Conservation (phyloP, 2,888 invertebrate genomes). For the Aspidiotus destructor region DNA sequence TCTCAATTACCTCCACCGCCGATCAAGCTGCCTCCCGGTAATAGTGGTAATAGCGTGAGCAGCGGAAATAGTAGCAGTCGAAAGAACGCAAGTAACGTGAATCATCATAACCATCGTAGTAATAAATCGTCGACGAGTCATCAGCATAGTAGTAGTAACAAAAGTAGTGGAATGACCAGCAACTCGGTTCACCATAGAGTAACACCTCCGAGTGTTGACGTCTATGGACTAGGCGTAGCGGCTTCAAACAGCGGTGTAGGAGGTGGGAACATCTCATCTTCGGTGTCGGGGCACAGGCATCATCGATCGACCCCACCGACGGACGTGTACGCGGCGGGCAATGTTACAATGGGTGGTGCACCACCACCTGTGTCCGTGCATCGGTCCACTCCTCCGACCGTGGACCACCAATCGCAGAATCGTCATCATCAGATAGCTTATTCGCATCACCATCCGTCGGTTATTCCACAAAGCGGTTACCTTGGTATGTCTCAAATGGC, state of each 20-base stretch:
- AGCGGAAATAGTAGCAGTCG: background rate
- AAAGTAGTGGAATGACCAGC: conserved; percentile 5
- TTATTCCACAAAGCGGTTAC: conserved; percentile 17
- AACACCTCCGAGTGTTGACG: background rate
- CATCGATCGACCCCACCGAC: conserved; percentile 19
- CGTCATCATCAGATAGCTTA: conserved; percentile 26
- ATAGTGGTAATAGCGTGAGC: background rate
- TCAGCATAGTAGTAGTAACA: conserved; percentile 1
- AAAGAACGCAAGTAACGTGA: conserved; percentile 14
- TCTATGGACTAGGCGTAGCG: background rate
- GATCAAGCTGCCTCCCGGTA: background rate
- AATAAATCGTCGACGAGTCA: conserved; percentile 7
- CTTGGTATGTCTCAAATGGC: conserved; percentile 20
- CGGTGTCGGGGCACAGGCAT: background rate
- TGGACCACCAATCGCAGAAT: conserved; percentile 22
- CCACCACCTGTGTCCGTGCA: background rate
- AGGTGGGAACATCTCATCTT: background rate
- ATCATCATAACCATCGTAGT: conserved; percentile 18
- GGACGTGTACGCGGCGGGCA: conserved; percentile 1
- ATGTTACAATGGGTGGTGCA: background rate
- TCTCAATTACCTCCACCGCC: conserved; percentile 7
- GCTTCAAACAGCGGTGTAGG: background rate
- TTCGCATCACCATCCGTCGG: conserved; percentile 18
- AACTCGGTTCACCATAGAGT: background rate
- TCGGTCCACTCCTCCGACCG: conserved; percentile 15